Percentiles rank a stretch among this genome's conserved stretches.
Evolutionary conservation across 64 coral and sea anemone species (phyloP).

Genomic region (Pocillopora verrucosa): DNA sequence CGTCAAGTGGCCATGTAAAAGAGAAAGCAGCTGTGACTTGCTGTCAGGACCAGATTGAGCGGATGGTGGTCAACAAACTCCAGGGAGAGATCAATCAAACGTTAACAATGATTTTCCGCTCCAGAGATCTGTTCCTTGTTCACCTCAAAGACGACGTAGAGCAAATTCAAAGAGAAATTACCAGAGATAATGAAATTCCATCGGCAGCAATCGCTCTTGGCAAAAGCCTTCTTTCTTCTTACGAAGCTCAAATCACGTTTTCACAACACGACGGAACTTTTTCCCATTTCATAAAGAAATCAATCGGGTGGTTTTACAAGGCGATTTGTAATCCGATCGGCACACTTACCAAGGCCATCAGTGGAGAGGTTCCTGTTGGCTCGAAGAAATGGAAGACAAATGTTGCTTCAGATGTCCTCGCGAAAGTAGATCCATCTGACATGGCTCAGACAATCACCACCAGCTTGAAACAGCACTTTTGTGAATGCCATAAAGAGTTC

Average conservation of each 20-base stretch:
- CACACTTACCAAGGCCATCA: neutral
- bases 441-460: slow-evolving; percentile 13
- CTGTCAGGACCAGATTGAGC: too few relatives aligned
- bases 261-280: neutral
- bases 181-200: neutral
- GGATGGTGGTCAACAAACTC: too few relatives aligned
- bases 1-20: slow-evolving; percentile 18
- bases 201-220: slow-evolving; percentile 21
- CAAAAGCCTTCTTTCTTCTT: slow-evolving; percentile 41
- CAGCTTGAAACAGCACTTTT: too few relatives aligned
- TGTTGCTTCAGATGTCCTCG: slow-evolving; percentile 13
- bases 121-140: slow-evolving; percentile 45
- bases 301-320: neutral
- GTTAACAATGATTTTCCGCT: too few relatives aligned
- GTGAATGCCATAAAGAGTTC: too few relatives aligned
- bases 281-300: neutral
- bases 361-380: slow-evolving; percentile 39
- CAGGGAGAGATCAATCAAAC: too few relatives aligned
- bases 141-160: too few relatives aligned
- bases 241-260: slow-evolving; percentile 1
- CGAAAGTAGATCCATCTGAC: slow-evolving; percentile 12
- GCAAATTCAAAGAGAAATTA: too few relatives aligned
- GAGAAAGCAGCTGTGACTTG: too few relatives aligned
- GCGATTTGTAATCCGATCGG: neutral
- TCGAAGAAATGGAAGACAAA: slow-evolving; percentile 31